phyloP scores from a whole-genome alignment of 2,113 vertebrate genomes.

The Embiotoca jacksoni region DNA sequence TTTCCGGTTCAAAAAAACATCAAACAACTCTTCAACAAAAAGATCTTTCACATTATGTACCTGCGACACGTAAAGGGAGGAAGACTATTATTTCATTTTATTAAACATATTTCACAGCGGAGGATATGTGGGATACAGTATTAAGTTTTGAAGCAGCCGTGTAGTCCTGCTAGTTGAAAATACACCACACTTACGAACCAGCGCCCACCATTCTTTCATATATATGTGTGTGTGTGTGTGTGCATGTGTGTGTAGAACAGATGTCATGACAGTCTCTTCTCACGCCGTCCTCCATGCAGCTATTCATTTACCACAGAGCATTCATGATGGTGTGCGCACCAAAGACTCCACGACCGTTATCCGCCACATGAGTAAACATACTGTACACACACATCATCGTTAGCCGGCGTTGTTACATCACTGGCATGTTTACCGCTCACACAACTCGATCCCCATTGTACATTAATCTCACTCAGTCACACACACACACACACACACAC shows the following conservation, averaged over 20 bases:
- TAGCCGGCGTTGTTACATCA: constrained; percentile 58
- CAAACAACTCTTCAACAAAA: no score
- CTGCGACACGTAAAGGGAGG: no score
- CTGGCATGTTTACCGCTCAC: constrained; percentile 57
- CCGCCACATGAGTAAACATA: constrained; percentile 55
- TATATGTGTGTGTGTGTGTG: neutral
- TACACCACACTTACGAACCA: neutral
- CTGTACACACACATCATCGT: constrained; percentile 63
- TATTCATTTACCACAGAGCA: constrained; percentile 60
- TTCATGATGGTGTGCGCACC: neutral
- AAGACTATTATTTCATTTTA: no score
- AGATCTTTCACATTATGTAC: no score
- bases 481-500: neutral
- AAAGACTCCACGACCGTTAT: constrained; percentile 47
- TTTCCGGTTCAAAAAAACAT: no score
- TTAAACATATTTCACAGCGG: no score
- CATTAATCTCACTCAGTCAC: constrained; percentile 44
- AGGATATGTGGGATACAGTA: no score
- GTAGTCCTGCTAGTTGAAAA: neutral
- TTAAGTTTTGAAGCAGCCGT: neutral
- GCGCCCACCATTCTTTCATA: neutral
- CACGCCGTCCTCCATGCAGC: constrained; percentile 38
- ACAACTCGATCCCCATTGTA: constrained; percentile 30
- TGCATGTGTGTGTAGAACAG: neutral
- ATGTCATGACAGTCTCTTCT: constrained; percentile 28